phyloP scores from a whole-genome alignment of 2,113 vertebrate genomes.

The Sclerurus mexicanus region DNA sequence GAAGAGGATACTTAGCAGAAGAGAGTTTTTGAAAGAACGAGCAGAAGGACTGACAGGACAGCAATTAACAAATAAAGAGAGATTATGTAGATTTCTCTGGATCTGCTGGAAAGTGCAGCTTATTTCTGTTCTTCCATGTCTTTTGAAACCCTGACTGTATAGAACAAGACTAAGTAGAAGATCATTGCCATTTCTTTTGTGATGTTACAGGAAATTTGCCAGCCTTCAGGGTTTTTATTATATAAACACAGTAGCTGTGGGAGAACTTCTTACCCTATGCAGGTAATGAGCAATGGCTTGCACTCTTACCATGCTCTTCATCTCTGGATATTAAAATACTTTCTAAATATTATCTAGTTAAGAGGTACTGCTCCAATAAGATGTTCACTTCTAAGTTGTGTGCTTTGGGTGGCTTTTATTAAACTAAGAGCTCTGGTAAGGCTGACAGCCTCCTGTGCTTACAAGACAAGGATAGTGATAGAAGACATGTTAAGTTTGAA shows the following conservation, averaged over 20 bases:
- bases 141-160: neutral
- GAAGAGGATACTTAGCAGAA: neutral
- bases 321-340: conserved; percentile 6
- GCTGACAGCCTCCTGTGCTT: neutral
- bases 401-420: neutral
- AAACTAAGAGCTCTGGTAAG: neutral
- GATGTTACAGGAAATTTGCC: neutral
- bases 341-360: conserved; percentile 19
- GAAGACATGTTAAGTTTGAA: neutral
- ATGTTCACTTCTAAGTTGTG: neutral
- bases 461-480: neutral
- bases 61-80: neutral
- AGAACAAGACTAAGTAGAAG: neutral
- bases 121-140: neutral
- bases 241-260: neutral
- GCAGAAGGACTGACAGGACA: neutral
- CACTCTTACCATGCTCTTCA: neutral
- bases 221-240: neutral
- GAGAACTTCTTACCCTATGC: neutral
- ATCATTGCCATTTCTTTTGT: neutral
- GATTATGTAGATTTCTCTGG: neutral
- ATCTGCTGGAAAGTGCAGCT: neutral
- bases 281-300: neutral
- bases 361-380: neutral
- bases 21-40: neutral